Percentiles rank a stretch among this genome's conserved stretches.
Conservation (phyloP, 2,797 vertebrate genomes). For the Characodon lateralis region DNA sequence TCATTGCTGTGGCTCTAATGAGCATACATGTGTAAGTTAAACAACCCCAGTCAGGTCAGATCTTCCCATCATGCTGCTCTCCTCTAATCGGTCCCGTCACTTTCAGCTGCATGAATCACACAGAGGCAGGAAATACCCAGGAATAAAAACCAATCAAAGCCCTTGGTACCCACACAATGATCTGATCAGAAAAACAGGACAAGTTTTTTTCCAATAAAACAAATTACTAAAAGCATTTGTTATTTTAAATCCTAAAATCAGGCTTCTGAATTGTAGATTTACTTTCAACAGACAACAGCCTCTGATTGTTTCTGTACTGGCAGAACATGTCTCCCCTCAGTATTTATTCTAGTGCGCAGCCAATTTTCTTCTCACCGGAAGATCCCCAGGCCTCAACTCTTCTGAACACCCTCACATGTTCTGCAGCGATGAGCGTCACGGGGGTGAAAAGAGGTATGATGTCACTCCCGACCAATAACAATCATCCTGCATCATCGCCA, state of each 20-base stretch:
- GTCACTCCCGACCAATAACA: slow-evolving; percentile 84
- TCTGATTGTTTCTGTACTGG: slow-evolving; percentile 53
- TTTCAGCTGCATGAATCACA: slow-evolving; percentile 23
- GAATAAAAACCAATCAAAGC: slow-evolving; percentile 14
- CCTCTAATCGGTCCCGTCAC: slow-evolving; percentile 11
- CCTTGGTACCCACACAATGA: slow-evolving; percentile 27
- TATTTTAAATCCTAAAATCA: slow-evolving; percentile 16
- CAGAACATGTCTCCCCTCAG: slow-evolving; percentile 44
- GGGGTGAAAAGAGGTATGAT: slow-evolving; percentile 71
- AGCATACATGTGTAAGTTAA: neutral
- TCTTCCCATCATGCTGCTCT: slow-evolving; percentile 10
- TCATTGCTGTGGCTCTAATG: neutral
- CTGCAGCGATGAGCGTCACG: slow-evolving; percentile 76
- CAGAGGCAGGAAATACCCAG: slow-evolving; percentile 12
- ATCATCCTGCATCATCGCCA: slow-evolving; percentile 78
- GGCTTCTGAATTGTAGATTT: slow-evolving; percentile 30
- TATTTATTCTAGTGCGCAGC: slow-evolving; percentile 12
- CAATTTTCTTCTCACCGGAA: slow-evolving; percentile 55
- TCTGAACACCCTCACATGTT: slow-evolving; percentile 74
- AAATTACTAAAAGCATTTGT: neutral
- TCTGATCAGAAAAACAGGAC: slow-evolving; percentile 30
- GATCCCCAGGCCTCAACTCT: slow-evolving; percentile 64
- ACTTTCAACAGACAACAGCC: slow-evolving; percentile 53
- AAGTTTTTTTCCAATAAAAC: neutral
- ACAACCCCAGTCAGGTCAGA: slow-evolving; percentile 6